Base-by-base conservation (phyloP, 2,797 vertebrate genomes). In the Phalanger gymnotis region DNA sequence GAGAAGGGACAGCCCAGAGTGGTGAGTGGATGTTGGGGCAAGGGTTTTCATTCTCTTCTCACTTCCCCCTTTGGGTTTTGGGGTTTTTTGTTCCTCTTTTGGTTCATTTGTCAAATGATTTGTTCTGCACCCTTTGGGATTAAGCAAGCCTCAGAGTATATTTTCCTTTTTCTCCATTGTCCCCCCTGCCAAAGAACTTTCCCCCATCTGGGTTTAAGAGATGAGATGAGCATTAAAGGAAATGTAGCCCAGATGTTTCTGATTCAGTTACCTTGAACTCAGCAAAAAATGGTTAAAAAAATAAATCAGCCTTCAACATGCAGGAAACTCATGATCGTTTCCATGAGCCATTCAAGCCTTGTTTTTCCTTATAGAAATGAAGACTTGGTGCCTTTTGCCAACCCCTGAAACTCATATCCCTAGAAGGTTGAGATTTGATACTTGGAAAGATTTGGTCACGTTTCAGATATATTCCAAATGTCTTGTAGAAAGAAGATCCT, bases 101-200 rank as follows among this genome's bases (percentile, higher is more conserved):
- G 12, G 61, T 66, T 22, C 5, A 5, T 40, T 73, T 73, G 40
- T 90, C 58, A 58, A 93, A 90, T 52, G 90, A 87, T 30, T n/a
- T 25, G 90, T 34, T 93, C 34, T 34, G 28, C n/a, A 5, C 28
- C 58, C 13, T 90, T 94, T 61, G 31, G 30, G 4, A 47, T 31
- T 92, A 54, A 57, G 47, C 54, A 56, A 90, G 28, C 81, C 53
- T 87, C 54, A 95, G 90, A 94, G 95, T 53, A 5, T 73, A 66
- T 92, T 94, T 96, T 89, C 40, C 28, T 2, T 91, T 95, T 53
- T 4, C 12, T 19, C 40, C 22, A 27, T 51, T 47, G 40, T 51
- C 10, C 40, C 22, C 22, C 40, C 25, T 81, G 73, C 73, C 40
- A 27, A 93, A 93, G 87, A 90, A 89, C 40, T 51, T 87, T 87